Base-by-base conservation (phyloP, 2,113 vertebrate genomes). In the Leptobrachium ailaonicum region DNA sequence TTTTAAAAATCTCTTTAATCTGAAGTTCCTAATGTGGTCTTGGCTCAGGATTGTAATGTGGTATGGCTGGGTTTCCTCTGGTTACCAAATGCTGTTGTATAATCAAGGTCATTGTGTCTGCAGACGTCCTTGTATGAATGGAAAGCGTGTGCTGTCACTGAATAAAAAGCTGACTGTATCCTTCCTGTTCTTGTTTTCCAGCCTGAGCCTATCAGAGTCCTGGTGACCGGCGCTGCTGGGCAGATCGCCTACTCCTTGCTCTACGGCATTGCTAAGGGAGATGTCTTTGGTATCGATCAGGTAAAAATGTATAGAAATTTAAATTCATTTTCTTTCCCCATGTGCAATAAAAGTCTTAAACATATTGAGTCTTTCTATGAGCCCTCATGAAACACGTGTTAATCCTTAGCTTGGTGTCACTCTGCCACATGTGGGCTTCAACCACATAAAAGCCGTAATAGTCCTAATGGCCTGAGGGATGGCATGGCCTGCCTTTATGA, bases 201-300 rank as follows among this genome's bases (percentile, higher is more conserved):
- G 97, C 84, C 92, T 88, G 93, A 96, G 53, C 92, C 96, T 11
- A 87, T 98, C 85, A 91, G 88, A 93, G 96, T 98, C 82, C 93
- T 99, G 87, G 96, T 99, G 86, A 99, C 97, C 0, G 97, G 97
- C 41, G 97, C 97, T 80, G 97, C 97, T 11, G 98, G 97, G 79
- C 97, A 99, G 85, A 99, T 99, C 69, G 96, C 98, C 53, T 99
- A 99, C 87, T 99, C 96, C 0, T 87, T 99, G 81, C 87, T 99
- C 71, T 98, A 95, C 88, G 93, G 95, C 87, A 96, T 99, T 73
- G 96, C 96, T 84, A 99, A 98, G 84, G 97, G 97, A 45, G 95
- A 98, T 94, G 96, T 99, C 84, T 99, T 99, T 1, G 98, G 97
- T 83, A 96, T 94, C 90, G 95, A 99, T 76, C 97, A 99, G 98